A percentile compares a stretch with the other conserved stretches of the same genome.
Evolutionary conservation across 2,113 vertebrate genomes (phyloP).

Genomic region (Enhydra lutris): DNA sequence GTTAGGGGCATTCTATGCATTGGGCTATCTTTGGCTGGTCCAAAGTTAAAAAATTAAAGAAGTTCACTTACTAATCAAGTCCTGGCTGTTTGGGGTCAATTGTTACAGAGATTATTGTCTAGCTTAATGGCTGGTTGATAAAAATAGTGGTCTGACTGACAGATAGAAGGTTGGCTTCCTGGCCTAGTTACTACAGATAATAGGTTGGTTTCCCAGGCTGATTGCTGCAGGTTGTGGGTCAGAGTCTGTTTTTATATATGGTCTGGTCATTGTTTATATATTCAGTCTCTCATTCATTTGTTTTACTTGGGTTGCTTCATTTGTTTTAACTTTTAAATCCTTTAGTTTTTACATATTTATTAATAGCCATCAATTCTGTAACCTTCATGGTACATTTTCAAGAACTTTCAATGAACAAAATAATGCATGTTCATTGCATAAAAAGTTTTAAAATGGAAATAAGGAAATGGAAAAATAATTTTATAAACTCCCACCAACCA

Average conservation of each 20-base stretch:
- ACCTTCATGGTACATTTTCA: background rate
- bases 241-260: background rate
- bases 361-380: background rate
- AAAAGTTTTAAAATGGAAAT: background rate
- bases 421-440: background rate
- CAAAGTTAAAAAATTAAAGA: background rate
- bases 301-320: background rate
- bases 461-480: background rate
- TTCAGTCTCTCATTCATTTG: background rate
- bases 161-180: background rate
- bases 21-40: background rate
- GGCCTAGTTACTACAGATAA: background rate
- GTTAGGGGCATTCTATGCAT: background rate
- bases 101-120: background rate
- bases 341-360: background rate
- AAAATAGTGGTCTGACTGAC: background rate
- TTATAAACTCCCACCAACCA: background rate
- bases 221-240: background rate
- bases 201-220: background rate
- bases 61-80: background rate
- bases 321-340: conserved; percentile 1
- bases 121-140: background rate
- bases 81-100: background rate
- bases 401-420: background rate
- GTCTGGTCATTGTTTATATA: background rate